phyloP scores from a whole-genome alignment of 2,888 invertebrate species.

The Ischnus inquisitorius region DNA sequence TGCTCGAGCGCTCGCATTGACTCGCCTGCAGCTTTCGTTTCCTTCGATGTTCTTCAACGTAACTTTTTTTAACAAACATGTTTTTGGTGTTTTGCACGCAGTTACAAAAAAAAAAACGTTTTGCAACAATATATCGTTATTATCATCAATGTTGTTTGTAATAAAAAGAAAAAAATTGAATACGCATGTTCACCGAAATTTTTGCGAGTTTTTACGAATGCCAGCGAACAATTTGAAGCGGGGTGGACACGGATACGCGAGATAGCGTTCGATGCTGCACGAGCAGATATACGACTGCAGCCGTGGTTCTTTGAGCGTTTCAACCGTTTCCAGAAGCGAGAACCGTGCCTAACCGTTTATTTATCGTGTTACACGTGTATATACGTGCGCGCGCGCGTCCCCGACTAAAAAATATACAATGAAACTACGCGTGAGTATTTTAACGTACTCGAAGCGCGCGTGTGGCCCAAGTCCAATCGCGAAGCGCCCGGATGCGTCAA shows the following conservation, averaged over 20 bases:
- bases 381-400: background rate
- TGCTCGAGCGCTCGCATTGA: background rate
- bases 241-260: constrained; percentile 14
- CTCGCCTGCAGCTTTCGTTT: background rate
- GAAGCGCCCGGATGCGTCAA: background rate
- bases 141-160: too few relatives aligned
- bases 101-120: background rate
- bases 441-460: background rate
- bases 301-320: constrained; percentile 39
- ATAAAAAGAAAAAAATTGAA: background rate
- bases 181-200: background rate
- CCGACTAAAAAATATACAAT: constrained; percentile 9
- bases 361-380: constrained; percentile 14
- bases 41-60: constrained; percentile 2
- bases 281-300: constrained; percentile 37
- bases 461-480: background rate
- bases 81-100: constrained; percentile 5
- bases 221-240: background rate
- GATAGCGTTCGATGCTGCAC: constrained; percentile 17
- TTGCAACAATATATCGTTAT: too few relatives aligned
- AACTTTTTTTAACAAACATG: constrained; percentile 21
- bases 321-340: constrained; percentile 48
- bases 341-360: constrained; percentile 30
- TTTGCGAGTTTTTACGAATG: background rate
- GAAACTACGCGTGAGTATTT: background rate